These are phyloP conservation scores for Euwallacea similis DNA, from an alignment of 1,140 invertebrate genomes.

Conservation along the genomic window DNA sequence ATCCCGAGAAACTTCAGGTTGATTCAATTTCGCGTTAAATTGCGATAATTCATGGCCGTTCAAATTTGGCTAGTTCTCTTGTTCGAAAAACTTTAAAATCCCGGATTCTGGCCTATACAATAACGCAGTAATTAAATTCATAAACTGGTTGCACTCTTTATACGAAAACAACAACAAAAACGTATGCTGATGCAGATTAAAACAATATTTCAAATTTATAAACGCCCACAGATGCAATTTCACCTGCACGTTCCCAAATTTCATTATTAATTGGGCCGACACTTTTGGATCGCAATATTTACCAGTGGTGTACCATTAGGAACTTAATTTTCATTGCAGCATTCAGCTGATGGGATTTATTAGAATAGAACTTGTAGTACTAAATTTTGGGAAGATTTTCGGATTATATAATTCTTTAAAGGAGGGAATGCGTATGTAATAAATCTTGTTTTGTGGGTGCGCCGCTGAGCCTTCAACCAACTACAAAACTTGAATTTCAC, in stretches of 20 bases:
- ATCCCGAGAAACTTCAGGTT: background rate
- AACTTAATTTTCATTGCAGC: background rate
- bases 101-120: background rate
- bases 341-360: no score
- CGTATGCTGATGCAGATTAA: constrained; percentile 28
- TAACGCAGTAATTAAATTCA: constrained; percentile 18
- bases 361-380: no score
- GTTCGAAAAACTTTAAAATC: no score
- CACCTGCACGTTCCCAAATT: constrained; percentile 36
- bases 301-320: constrained; percentile 9
- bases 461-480: no score
- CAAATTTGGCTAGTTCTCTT: no score
- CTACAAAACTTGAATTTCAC: no score
- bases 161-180: constrained; percentile 18
- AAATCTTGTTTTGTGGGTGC: no score
- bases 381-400: no score
- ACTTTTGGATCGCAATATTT: constrained; percentile 12
- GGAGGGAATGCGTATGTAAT: no score
- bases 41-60: background rate
- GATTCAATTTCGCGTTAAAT: constrained; percentile 1
- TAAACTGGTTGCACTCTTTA: constrained; percentile 15
- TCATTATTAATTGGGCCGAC: constrained; percentile 25
- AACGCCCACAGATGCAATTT: constrained; percentile 31
- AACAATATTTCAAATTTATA: constrained; percentile 38
- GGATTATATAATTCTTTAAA: no score